Base-by-base conservation (phyloP, 2,888 invertebrate species). In the Drosophila hamatofila region DNA sequence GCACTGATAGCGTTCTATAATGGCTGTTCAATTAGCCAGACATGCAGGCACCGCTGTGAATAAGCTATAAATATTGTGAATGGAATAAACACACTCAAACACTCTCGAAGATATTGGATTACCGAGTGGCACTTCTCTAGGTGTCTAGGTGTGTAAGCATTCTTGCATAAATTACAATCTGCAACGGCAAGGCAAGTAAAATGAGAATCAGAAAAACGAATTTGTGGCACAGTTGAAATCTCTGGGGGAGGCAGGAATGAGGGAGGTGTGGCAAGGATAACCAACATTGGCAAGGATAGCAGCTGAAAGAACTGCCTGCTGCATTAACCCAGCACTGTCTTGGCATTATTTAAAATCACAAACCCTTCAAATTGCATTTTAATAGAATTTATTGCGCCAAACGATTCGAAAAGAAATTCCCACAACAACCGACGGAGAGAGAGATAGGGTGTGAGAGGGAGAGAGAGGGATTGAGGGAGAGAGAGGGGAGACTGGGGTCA, bases 281-380 rank as follows among this genome's bases (percentile, higher is more conserved):
- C 42, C 55, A 46, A 57, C 27, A 37, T 30, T 56, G 42, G 69
- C 33, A 39, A 33, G 60, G 60, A 49, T 14, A 41, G 48, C 48
- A 25, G 41, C 25, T 46, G 54, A 64, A 51, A 18, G 52, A 63
- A 75, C 75, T 63, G 76, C 62, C 68, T 62, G 72, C 61, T 61
- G 78, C 75, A 78, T 78, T 71, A 80, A 69, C 62, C 67, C 70
- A 42, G 51, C 67, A 54, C 41, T 71, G 66, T 63, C 77, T 69
- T 77, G 80, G 84, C 82, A 78, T 86, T 88, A 88, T 86, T 89
- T 89, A 84, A 87, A 87, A 84, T 87, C 87, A 80, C 72, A 84
- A 82, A 70, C 80, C 82, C 88, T 84, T 87, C 89, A 89, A 87
- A 87, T 87, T 87, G 86, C 87, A 89, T 87, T 87, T 87, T 89